Base-by-base conservation (phyloP, 1,140 invertebrate species). In the Gonioctena quinquepunctata region DNA sequence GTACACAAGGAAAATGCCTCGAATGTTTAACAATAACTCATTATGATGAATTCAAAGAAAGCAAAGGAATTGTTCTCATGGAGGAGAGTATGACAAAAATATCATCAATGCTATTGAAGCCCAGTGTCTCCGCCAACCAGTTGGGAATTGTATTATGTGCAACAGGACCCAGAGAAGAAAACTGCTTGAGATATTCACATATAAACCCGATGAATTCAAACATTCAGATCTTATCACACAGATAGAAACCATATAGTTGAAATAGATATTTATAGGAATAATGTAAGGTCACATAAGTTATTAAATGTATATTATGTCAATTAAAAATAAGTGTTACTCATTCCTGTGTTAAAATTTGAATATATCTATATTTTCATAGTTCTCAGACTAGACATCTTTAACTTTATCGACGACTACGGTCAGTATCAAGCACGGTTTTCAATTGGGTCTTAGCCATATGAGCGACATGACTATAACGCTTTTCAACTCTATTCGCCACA, bases 1-100 rank as follows among this genome's bases (percentile, higher is more conserved):
- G 89, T 93, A 1, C 92, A 96, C 76, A 92, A 95, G 82, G 96
- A 96, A 85, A 95, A 96, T 87, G 92, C 95, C 0, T 94, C 0
- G 94, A 96, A 81, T 96, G 94, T 83, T 84, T 97, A 18, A 93
- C 90, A 1, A 85, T 97, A 72, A 88, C 90, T 2, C 92, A 96
- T 82, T 97, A 93, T 75, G 90, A 89, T 11, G 96, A 97, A 80
- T 85, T 95, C 5, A 85, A 86, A 75, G 87, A 90, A 26, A 86
- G 88, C 27, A 96, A 96, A 84, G 91, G 89, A 5, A 87, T 96
- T 61, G 89, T 96, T 21, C 82, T 96, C 18, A 95, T 96, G 94
- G 90, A 65, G 95, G 95, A 48, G 93, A 96, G 83, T 96, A 90
- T 85, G 93, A 97, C 81, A 89, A 88, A 74, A 93, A 96, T 84